Evolutionary conservation across 1,140 invertebrate genomes (phyloP).

Genomic region (Drepana arcuata): DNA sequence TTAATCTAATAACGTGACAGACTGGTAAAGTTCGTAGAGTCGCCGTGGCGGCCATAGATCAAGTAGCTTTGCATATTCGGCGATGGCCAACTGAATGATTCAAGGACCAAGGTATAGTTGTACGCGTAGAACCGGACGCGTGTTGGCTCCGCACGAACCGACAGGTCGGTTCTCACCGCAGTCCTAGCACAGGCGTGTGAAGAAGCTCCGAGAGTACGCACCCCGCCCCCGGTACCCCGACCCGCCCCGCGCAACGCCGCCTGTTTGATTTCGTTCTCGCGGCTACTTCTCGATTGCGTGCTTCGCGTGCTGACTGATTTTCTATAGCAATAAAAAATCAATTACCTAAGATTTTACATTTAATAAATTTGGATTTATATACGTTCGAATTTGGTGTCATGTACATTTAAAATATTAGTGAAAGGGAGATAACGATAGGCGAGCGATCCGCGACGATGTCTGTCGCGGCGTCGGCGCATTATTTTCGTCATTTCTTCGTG

Average conservation of each 20-base stretch:
- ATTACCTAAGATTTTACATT: conserved; percentile 75
- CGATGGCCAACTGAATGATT: conserved; percentile 66
- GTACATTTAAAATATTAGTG: conserved; percentile 71
- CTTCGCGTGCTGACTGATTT: conserved; percentile 75
- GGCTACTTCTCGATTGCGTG: conserved; percentile 74
- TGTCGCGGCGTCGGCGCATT: conserved; percentile 56
- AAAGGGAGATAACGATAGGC: conserved; percentile 66
- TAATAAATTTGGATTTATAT: conserved; percentile 73
- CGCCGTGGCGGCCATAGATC: conserved; percentile 67
- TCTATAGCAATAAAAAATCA: conserved; percentile 74
- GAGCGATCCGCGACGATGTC: conserved; percentile 39
- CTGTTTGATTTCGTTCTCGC: conserved; percentile 69
- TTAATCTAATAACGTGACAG: conserved; percentile 71
- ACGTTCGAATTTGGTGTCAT: conserved; percentile 72
- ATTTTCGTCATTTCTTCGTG: conserved; percentile 71
- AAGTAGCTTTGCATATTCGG: conserved; percentile 70
- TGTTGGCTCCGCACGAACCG: conserved; percentile 70
- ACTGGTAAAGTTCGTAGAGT: conserved; percentile 72
- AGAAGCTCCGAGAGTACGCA: conserved; percentile 5
- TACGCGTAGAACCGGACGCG: conserved; percentile 70
- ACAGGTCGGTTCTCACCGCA: conserved; percentile 16
- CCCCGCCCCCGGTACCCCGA: conserved; percentile 10
- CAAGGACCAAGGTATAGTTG: conserved; percentile 71
- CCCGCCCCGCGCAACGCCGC: conserved; percentile 57
- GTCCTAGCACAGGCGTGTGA: conserved; percentile 4